Evolutionary conservation across 2,113 vertebrate genomes (phyloP).

Genomic region (Eurypyga helias): DNA sequence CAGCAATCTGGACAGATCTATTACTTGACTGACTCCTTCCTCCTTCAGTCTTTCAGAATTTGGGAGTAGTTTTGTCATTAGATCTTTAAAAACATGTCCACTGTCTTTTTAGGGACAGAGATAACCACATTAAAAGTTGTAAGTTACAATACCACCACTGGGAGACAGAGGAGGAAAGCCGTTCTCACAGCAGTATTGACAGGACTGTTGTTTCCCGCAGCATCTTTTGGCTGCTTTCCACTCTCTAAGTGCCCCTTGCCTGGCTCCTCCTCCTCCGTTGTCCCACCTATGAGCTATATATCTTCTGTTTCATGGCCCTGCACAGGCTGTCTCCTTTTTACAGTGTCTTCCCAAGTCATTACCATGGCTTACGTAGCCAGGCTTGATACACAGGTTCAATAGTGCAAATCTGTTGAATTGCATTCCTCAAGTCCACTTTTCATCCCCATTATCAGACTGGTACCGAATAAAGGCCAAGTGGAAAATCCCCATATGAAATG

Average conservation of each 20-base stretch:
- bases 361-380: not conserved
- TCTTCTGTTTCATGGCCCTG: not conserved
- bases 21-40: not conserved
- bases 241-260: not conserved
- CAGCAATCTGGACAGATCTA: not conserved
- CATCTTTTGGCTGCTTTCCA: not conserved
- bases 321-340: not conserved
- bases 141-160: not conserved
- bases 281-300: not conserved
- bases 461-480: not conserved
- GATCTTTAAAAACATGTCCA: not conserved
- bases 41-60: not conserved
- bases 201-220: not conserved
- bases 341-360: not conserved
- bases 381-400: not conserved
- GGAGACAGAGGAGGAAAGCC: not conserved
- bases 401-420: not conserved
- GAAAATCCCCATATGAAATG: not conserved
- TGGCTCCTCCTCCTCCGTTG: not conserved
- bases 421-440: slow-evolving; percentile 25
- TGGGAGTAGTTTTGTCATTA: not conserved
- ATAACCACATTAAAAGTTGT: not conserved
- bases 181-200: not conserved
- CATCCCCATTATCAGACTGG: not conserved
- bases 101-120: not conserved